Evolutionary conservation across 53 echinoderm and acorn worm genomes (phyloP).

Genomic region (Luidia sarsii): DNA sequence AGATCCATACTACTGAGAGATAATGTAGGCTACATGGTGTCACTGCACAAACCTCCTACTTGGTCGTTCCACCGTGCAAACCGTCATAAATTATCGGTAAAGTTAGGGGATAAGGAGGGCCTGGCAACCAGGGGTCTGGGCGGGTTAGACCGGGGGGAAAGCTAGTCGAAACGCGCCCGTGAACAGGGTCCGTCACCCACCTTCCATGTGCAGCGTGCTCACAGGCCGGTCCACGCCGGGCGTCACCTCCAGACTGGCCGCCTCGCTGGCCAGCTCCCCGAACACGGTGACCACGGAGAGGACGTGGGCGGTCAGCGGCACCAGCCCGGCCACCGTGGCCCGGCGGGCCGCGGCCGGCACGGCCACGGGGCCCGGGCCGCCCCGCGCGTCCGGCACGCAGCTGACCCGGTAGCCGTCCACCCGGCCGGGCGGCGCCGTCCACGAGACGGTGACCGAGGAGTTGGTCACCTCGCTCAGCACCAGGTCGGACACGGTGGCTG

Average conservation of each 20-base stretch:
- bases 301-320: conserved; percentile 58
- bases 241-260: conserved; percentile 45
- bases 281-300: conserved; percentile 54
- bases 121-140: no score
- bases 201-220: not conserved
- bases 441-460: conserved; percentile 40
- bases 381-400: conserved; percentile 16
- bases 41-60: no score
- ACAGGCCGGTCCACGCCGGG: conserved; percentile 57
- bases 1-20: no score
- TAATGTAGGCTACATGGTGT: no score
- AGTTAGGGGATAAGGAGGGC: no score
- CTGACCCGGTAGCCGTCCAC: conserved; percentile 43
- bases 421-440: conserved; percentile 20
- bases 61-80: no score
- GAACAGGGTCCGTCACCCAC: no score
- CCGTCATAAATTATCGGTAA: no score
- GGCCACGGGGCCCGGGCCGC: conserved; percentile 9
- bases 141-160: no score
- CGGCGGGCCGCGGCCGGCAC: conserved; percentile 15
- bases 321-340: conserved; percentile 40
- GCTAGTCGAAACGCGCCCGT: no score
- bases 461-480: conserved; percentile 26
- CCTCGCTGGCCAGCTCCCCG: conserved; percentile 41
- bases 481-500: conserved; percentile 28